Percentiles rank a stretch among this genome's conserved stretches.
phyloP scores from a whole-genome alignment of 2,888 invertebrate species.

The Pedicia rivosa region DNA sequence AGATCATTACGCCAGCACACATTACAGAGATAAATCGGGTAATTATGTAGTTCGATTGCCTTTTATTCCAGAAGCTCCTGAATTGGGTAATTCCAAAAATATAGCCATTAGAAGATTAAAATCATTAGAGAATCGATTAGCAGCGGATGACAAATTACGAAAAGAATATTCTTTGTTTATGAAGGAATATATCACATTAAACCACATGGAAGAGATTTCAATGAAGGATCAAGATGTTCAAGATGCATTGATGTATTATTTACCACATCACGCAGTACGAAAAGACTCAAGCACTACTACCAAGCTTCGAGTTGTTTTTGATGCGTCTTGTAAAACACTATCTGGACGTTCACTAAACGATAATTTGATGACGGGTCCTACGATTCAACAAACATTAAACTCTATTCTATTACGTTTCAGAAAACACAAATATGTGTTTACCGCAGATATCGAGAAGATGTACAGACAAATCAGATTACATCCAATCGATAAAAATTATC shows the following conservation, averaged over 20 bases:
- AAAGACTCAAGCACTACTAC: slow-evolving; percentile 5
- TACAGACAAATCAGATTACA: slow-evolving; percentile 6
- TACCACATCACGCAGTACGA: slow-evolving; percentile 12
- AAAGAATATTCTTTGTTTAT: slow-evolving; percentile 13
- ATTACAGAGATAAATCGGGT: slow-evolving; percentile 7
- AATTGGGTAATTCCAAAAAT: slow-evolving; percentile 5
- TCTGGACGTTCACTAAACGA: slow-evolving; percentile 9
- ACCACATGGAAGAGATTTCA: slow-evolving; percentile 12
- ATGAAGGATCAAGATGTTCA: too few relatives aligned
- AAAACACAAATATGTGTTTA: slow-evolving; percentile 8
- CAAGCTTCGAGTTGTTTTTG: slow-evolving; percentile 5
- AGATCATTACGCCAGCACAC: slow-evolving; percentile 10
- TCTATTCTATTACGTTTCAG: slow-evolving; percentile 9
- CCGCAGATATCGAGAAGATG: slow-evolving; percentile 10
- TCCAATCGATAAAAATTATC: slow-evolving; percentile 4
- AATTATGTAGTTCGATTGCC: slow-evolving; percentile 12
- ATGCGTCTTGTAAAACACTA: slow-evolving; percentile 6
- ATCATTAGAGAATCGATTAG: slow-evolving; percentile 11
- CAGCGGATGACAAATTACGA: slow-evolving; percentile 8
- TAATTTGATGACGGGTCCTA: slow-evolving; percentile 8
- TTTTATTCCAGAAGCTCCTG: slow-evolving; percentile 8
- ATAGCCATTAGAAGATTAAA: slow-evolving; percentile 11
- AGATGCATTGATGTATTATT: slow-evolving; percentile 9
- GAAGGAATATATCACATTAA: slow-evolving; percentile 12
- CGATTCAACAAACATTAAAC: slow-evolving; percentile 9